phyloP scores from a whole-genome alignment of 2,888 invertebrate species.

The Tortrix viridana region DNA sequence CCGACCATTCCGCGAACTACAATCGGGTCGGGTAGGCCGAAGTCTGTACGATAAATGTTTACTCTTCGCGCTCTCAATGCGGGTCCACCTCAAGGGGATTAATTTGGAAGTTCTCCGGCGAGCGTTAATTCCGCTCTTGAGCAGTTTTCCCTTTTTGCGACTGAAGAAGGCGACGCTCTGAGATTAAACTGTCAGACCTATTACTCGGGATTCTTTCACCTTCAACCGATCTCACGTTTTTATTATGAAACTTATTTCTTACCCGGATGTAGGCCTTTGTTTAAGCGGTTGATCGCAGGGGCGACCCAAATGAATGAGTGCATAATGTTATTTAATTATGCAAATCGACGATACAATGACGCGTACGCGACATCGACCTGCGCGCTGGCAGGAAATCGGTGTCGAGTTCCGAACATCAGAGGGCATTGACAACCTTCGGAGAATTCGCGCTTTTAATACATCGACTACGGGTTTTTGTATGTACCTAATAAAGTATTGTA shows the following conservation, averaged over 20 bases:
- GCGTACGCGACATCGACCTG: slow-evolving; percentile 65
- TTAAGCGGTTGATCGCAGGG: slow-evolving; percentile 63
- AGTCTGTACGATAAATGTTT: slow-evolving; percentile 64
- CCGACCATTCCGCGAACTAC: slow-evolving; percentile 64
- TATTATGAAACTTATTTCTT: slow-evolving; percentile 45
- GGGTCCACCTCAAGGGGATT: slow-evolving; percentile 73
- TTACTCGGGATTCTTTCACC: slow-evolving; percentile 51
- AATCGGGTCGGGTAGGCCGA: slow-evolving; percentile 44
- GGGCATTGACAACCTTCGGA: slow-evolving; percentile 56
- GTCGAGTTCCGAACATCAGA: slow-evolving; percentile 59
- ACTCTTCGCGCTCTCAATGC: slow-evolving; percentile 60
- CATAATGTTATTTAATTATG: slow-evolving; percentile 80
- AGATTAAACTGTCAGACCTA: slow-evolving; percentile 60
- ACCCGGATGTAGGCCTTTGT: slow-evolving; percentile 53
- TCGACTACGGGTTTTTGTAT: background rate
- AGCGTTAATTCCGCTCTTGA: slow-evolving; percentile 64
- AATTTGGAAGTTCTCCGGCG: slow-evolving; percentile 69
- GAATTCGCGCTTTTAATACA: slow-evolving; percentile 40
- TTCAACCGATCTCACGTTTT: slow-evolving; percentile 42
- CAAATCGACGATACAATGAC: slow-evolving; percentile 69
- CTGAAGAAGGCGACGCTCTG: slow-evolving; percentile 52
- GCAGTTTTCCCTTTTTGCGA: slow-evolving; percentile 70
- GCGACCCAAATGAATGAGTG: slow-evolving; percentile 72
- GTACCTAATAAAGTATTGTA: slow-evolving; percentile 27
- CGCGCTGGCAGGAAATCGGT: slow-evolving; percentile 68